Percentiles rank a stretch among this genome's conserved stretches.
These are phyloP conservation scores for Gasteruption jaculator DNA, from an alignment of 2,888 invertebrate genomes.

Conservation along the genomic window DNA sequence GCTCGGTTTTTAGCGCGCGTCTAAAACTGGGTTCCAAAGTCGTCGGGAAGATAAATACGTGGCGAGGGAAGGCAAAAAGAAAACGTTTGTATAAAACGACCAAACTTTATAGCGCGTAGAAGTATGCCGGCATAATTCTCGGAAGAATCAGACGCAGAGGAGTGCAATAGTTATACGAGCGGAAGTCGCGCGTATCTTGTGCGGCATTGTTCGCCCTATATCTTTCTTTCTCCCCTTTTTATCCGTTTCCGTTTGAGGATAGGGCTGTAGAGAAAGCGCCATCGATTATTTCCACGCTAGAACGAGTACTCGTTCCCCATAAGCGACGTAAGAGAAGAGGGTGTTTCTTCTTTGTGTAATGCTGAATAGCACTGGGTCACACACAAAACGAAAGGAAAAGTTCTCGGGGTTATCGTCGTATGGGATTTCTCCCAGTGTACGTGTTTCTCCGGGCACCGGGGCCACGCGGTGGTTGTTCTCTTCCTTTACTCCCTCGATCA, in stretches of 20 bases:
- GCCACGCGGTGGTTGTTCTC: too few relatives aligned
- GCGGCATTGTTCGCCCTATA: constrained; percentile 23
- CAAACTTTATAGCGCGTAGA: not conserved
- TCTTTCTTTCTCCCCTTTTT: constrained; percentile 21
- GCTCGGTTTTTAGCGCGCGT: too few relatives aligned
- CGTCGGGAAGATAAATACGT: too few relatives aligned
- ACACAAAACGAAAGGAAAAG: too few relatives aligned
- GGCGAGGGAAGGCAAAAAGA: too few relatives aligned
- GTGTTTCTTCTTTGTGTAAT: constrained; percentile 33
- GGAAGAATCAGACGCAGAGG: constrained; percentile 5
- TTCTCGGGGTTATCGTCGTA: too few relatives aligned
- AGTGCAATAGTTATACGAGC: not conserved
- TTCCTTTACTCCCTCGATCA: too few relatives aligned
- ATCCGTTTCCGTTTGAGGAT: constrained; percentile 19
- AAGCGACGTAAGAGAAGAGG: constrained; percentile 22
- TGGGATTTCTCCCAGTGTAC: too few relatives aligned
- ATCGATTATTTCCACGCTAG: constrained; percentile 44
- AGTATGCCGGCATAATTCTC: not conserved
- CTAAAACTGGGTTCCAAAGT: too few relatives aligned
- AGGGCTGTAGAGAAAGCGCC: constrained; percentile 26
- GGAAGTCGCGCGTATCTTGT: constrained; percentile 10
- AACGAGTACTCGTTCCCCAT: constrained; percentile 24
- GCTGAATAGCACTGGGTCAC: not conserved
- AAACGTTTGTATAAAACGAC: constrained; percentile 6
- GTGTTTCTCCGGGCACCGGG: too few relatives aligned